Base-by-base conservation (phyloP, 2,888 invertebrate genomes). In the Xylophagus ater region DNA sequence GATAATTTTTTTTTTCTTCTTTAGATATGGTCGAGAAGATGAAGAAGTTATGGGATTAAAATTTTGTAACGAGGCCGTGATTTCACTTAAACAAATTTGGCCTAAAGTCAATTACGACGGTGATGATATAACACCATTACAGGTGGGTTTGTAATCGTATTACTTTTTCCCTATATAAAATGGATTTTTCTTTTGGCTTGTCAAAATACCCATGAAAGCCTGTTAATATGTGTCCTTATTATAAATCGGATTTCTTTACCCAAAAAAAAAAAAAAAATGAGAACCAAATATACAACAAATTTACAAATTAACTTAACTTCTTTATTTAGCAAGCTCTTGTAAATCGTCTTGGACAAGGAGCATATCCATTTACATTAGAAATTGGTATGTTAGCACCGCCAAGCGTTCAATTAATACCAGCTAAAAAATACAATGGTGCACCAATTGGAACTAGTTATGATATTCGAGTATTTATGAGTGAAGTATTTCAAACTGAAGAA, bases 21-120 rank as follows among this genome's bases (percentile, higher is more conserved):
- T 10, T 58, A 78, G 78, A 52, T 94, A 94, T 58, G 93, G 93
- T 0, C 70, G 93, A 36, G 93, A 94, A 66, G 93, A 94, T 61
- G 84, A 94, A 59, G 93, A 94, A 63, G 92, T 94, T 23, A 84
- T 94, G 78, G 94, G 94, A 0, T 72, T 96, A 46, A 90, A 90
- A 58, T 94, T 94, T 69, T 87, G 92, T 67, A 94, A 94, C 61
- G 93, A 94, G 66, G 85, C 92, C 30, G 81, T 89, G 56, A 81
- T 92, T 76, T 82, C 88, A 56, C 71, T 89, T 36, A 79, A 82
- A 23, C 85, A 86, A 60, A 71, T 87, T 35, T 84, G 83, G 69
- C 86, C 86, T 0, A 70, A 72, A 12, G 42, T 47, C 32, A 50
- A 50, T 35, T 50, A 76, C 51, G 57, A 66, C 49, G 72, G 70